Base-by-base conservation (phyloP, 1,140 invertebrate species). In the Parapsyche elsis region DNA sequence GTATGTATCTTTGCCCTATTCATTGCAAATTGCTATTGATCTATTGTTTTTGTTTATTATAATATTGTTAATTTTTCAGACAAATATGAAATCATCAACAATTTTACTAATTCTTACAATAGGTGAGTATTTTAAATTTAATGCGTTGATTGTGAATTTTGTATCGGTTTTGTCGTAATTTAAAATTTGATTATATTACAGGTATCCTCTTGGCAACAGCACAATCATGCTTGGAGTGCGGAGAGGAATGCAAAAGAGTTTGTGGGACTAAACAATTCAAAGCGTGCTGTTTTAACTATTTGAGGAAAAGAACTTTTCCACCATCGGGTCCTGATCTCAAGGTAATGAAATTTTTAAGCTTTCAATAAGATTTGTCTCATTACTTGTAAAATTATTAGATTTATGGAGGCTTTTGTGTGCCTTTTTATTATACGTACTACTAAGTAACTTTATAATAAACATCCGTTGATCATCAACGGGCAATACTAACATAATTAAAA, bases 221-320 rank as follows among this genome's bases (percentile, higher is more conserved):
- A n/a, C 81, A 90, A 19, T 87, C 88, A 1, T 91, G 90, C 44
- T 89, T 90, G 76, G 90, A 90, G 1, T 91, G 90, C 64, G 90
- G 90, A 9, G 89, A 88, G 73, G 90, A 91, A 79, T 91, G 90
- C 79, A 86, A 87, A 46, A 86, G 86, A 21, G 88, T 89, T 0
- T 91, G 90, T 61, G 90, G 90, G n/a, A 91, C 90, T 0, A 87
- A 90, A 24, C 88, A 90, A 73, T 90, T 90, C 84, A 84, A 90
- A 79, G 85, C 87, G 0, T 88, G 88, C 83, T 88, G 88, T 80
- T 88, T 88, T 82, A 88, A 88, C 81, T 88, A 88, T 74, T 73
- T 88, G 7, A 84, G 86, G 80, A 86, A 84, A 84, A 77, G 82
- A 57, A 44, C 16, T n/a, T 71, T 76, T 23, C 57, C 77, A 0